Conservation (phyloP, 1,140 invertebrate genomes). For the Globodera rostochiensis region DNA sequence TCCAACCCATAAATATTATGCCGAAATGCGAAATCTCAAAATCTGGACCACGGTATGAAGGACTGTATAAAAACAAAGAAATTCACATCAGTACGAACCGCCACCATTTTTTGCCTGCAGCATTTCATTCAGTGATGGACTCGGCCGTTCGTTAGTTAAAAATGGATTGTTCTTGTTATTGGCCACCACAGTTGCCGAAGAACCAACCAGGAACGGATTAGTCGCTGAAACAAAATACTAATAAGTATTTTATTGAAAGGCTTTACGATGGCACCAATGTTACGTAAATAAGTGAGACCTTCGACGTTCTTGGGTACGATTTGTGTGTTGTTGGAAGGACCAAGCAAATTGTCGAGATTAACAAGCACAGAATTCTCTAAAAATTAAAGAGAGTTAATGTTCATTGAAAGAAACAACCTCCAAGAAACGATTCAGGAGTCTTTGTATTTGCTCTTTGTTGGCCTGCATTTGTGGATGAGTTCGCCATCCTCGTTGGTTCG, state of each 20-base stretch:
- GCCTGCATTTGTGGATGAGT: constrained; percentile 14
- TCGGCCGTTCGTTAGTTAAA: constrained; percentile 58
- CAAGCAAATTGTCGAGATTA: constrained; percentile 90
- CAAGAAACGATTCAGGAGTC: constrained; percentile 87
- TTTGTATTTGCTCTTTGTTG: constrained; percentile 70
- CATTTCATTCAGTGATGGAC: constrained; percentile 64
- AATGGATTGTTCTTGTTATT: constrained; percentile 57
- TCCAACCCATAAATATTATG: background rate
- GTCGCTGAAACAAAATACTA: constrained; percentile 47
- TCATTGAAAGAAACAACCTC: constrained; percentile 63
- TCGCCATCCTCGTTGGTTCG: constrained; percentile 7
- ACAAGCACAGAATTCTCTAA: constrained; percentile 85
- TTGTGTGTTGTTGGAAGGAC: constrained; percentile 59
- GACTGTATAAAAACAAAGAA: background rate
- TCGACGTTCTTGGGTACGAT: constrained; percentile 20
- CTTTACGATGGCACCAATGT: background rate
- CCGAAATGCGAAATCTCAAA: too few relatives aligned
- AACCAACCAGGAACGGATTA: constrained; percentile 58
- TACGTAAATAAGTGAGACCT: constrained; percentile 7
- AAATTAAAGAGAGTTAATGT: background rate
- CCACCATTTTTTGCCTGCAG: constrained; percentile 42
- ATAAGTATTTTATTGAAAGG: too few relatives aligned
- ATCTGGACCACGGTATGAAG: background rate
- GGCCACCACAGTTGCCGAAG: constrained; percentile 41
- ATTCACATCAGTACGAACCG: background rate